These are phyloP conservation scores for Andrena cerasifolii DNA, from an alignment of 1,140 invertebrate species.

Conservation along the genomic window DNA sequence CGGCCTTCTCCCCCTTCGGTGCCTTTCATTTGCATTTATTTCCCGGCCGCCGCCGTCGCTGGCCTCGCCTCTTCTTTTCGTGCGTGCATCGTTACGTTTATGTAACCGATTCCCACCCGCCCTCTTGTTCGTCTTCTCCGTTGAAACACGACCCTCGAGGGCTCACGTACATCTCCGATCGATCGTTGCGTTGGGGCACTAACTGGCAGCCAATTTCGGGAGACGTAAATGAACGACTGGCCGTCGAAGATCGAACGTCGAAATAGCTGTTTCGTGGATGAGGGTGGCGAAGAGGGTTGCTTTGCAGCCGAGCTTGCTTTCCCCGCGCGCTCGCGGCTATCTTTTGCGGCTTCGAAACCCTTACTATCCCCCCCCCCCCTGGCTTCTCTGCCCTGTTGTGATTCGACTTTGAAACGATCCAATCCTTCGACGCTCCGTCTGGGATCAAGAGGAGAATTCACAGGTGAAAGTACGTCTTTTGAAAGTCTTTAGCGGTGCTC, in stretches of 20 bases:
- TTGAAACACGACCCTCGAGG: too few relatives aligned
- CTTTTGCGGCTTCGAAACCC: conserved; percentile 13
- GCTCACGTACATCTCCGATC: not conserved
- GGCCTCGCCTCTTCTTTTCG: not conserved
- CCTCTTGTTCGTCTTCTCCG: not conserved
- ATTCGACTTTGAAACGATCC: not conserved
- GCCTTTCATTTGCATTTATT: conserved; percentile 6
- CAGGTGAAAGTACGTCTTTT: not conserved
- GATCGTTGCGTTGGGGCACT: conserved; percentile 1
- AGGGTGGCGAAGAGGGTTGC: not conserved
- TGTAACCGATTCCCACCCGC: not conserved
- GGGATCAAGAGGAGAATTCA: not conserved
- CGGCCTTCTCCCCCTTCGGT: not conserved
- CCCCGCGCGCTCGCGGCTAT: not conserved
- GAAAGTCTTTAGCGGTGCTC: not conserved
- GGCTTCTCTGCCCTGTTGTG: not conserved
- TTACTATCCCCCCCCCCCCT: not conserved
- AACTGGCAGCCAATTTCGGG: not conserved
- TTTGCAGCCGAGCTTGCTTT: not conserved
- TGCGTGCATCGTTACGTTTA: conserved; percentile 14
- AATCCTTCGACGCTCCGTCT: not conserved
- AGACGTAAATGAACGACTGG: conserved; percentile 4
- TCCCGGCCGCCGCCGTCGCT: conserved; percentile 14
- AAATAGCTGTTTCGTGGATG: conserved; percentile 15
- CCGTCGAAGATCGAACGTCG: not conserved